phyloP scores from a whole-genome alignment of 2,113 vertebrate genomes.

The Siphamia tubifer region DNA sequence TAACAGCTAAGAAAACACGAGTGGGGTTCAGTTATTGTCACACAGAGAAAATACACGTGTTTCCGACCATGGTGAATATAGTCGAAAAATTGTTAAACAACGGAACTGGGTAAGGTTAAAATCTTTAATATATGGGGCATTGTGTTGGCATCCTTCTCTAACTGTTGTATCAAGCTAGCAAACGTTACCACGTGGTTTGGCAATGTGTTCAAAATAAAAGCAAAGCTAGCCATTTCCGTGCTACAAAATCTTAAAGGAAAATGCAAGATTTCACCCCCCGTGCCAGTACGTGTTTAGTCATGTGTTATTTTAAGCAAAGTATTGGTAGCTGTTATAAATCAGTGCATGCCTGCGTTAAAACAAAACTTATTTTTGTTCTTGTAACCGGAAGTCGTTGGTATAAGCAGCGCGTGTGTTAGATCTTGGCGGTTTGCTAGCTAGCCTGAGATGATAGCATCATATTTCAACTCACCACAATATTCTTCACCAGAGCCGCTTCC shows the following conservation, averaged over 20 bases:
- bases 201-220: conserved; percentile 38
- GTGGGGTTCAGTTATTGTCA: too few species aligned
- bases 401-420: too few species aligned
- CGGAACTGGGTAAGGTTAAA: too few species aligned
- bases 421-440: not conserved
- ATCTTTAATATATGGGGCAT: not conserved
- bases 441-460: not conserved
- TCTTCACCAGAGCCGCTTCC: not conserved
- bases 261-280: fast-evolving
- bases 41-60: too few species aligned
- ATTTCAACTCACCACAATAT: conserved; percentile 52
- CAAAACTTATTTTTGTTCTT: not conserved
- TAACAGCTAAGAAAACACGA: too few species aligned
- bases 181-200: not conserved
- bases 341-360: too few species aligned
- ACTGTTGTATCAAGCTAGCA: not conserved
- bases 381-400: not conserved
- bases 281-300: not conserved
- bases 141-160: not conserved
- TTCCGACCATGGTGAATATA: too few species aligned
- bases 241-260: not conserved
- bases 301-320: not conserved
- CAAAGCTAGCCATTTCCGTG: fast-evolving
- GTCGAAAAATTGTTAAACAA: too few species aligned
- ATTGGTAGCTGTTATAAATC: too few species aligned